Percentiles rank a stretch among this genome's conserved stretches.
Conservation (phyloP, 1,140 invertebrate species). For the Drosophila nannoptera region DNA sequence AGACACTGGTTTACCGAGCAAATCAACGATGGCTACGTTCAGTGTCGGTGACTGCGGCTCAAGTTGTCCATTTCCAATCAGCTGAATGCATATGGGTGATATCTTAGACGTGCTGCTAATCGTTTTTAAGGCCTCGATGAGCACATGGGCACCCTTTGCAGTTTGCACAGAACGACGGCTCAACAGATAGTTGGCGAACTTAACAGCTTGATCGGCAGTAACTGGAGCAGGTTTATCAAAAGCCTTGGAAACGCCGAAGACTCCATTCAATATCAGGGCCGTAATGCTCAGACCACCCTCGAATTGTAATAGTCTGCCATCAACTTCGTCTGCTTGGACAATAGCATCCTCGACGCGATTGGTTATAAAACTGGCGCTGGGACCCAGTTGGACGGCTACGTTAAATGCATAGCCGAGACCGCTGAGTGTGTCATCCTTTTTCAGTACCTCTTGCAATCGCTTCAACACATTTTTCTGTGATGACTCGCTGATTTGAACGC, state of each 20-base stretch:
- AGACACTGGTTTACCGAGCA: slow-evolving; percentile 88
- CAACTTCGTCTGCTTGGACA: slow-evolving; percentile 96
- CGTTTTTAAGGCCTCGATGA: slow-evolving; percentile 88
- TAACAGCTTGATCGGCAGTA: slow-evolving; percentile 88
- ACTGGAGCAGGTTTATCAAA: slow-evolving; percentile 87
- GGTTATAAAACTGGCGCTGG: slow-evolving; percentile 85
- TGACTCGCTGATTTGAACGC: slow-evolving; percentile 72
- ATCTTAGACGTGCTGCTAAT: slow-evolving; percentile 65
- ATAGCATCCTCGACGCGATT: slow-evolving; percentile 93
- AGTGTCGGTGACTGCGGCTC: slow-evolving; percentile 86
- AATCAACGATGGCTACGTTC: slow-evolving; percentile 88
- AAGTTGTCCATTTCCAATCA: slow-evolving; percentile 87
- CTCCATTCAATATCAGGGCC: slow-evolving; percentile 80
- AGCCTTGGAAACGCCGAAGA: slow-evolving; percentile 85
- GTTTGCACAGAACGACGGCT: slow-evolving; percentile 93
- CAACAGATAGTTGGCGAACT: slow-evolving; percentile 94
- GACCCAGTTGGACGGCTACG: slow-evolving; percentile 84
- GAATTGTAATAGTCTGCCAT: slow-evolving; percentile 92
- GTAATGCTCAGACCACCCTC: slow-evolving; percentile 90
- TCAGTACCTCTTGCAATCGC: slow-evolving; percentile 84
- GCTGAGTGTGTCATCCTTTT: slow-evolving; percentile 87
- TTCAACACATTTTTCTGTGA: slow-evolving; percentile 83
- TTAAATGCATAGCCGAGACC: slow-evolving; percentile 92
- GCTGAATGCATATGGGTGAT: slow-evolving; percentile 87
- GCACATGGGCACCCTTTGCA: slow-evolving; percentile 87